These are phyloP conservation scores for Oreochromis grahami DNA, from an alignment of 2,797 vertebrate species.

Conservation along the genomic window DNA sequence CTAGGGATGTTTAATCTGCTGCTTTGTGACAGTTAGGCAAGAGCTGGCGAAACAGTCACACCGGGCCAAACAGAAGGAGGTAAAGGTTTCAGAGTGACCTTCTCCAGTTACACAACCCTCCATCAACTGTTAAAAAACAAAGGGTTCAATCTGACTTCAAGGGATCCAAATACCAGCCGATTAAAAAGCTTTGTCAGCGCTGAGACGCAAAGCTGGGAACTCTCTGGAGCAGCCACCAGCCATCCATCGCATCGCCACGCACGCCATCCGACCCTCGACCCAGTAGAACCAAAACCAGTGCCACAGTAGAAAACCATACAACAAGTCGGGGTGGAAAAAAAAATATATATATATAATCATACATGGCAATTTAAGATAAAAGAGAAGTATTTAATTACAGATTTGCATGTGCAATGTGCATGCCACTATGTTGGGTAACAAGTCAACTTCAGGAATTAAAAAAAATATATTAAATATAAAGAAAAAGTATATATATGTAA, in stretches of 20 bases:
- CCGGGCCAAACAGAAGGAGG: neutral
- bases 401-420: constrained; percentile 87
- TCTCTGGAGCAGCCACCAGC: constrained; percentile 25
- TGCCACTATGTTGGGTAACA: constrained; percentile 82
- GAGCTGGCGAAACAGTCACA: neutral
- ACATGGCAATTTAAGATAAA: constrained; percentile 72
- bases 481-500: constrained; percentile 66
- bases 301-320: constrained; percentile 71
- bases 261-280: constrained; percentile 34
- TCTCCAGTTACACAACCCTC: neutral
- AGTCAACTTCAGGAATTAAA: constrained; percentile 83
- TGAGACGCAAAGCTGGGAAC: constrained; percentile 1
- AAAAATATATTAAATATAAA: constrained; percentile 57
- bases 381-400: constrained; percentile 81
- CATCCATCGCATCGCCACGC: constrained; percentile 24
- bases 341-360: constrained; percentile 53
- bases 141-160: neutral
- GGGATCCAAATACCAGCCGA: neutral
- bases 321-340: constrained; percentile 51
- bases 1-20: neutral
- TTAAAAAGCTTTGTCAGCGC: neutral
- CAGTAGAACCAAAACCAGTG: constrained; percentile 59
- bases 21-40: neutral
- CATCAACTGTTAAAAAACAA: neutral
- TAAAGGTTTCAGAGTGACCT: neutral